Conservation (phyloP, 2,888 invertebrate genomes). For the Corbicula japonica region DNA sequence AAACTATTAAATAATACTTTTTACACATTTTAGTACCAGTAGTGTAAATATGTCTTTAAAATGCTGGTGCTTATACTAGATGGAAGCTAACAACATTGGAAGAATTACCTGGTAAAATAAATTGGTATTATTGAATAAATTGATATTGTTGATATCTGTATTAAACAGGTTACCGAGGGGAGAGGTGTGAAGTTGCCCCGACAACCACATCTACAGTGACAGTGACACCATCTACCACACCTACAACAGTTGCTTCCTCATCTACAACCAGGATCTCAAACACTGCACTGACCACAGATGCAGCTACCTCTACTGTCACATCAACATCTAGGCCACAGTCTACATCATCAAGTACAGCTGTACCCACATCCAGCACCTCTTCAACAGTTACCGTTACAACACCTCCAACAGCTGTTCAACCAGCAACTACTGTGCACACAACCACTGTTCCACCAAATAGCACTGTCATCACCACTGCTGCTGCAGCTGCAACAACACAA, state of each 20-base stretch:
- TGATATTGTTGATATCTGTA: too few species aligned
- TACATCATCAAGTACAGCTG: background rate
- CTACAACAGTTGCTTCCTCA: background rate
- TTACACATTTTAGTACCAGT: too few species aligned
- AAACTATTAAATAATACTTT: too few species aligned
- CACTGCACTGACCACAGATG: background rate
- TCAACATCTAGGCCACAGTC: background rate
- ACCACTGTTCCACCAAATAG: too few species aligned
- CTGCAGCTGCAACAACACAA: background rate
- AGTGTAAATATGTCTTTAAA: too few species aligned
- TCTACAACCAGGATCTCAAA: background rate
- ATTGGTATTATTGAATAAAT: too few species aligned
- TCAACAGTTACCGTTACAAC: background rate
- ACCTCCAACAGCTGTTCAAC: background rate
- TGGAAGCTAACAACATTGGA: too few species aligned
- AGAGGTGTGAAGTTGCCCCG: conserved; percentile 33
- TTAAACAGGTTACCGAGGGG: conserved; percentile 49
- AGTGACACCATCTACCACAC: background rate
- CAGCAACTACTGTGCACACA: background rate
- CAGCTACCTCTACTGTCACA: background rate
- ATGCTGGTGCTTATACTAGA: too few species aligned
- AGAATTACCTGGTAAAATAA: too few species aligned
- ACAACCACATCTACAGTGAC: conserved; percentile 5
- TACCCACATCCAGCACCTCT: background rate
- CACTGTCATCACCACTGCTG: background rate